These are phyloP conservation scores for Plutella xylostella DNA, from an alignment of 2,888 invertebrate species.

Conservation along the genomic window DNA sequence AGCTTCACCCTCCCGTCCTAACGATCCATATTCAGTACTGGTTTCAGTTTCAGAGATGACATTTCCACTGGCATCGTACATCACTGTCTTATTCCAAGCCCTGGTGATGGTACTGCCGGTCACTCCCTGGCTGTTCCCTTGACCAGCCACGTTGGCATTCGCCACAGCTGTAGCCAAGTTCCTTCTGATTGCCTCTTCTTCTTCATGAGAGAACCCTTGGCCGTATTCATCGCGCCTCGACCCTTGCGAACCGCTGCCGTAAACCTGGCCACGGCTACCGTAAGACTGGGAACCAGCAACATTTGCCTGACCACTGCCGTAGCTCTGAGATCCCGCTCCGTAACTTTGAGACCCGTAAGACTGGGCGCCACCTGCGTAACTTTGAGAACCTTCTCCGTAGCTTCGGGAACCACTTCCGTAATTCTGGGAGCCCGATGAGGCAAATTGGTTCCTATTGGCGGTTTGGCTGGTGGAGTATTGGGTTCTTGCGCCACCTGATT, in stretches of 20 bases:
- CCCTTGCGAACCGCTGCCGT: slow-evolving; percentile 15
- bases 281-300: slow-evolving; percentile 1
- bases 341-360: slow-evolving; percentile 1
- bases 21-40: slow-evolving; percentile 59
- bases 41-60: slow-evolving; percentile 59
- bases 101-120: slow-evolving; percentile 34
- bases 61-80: slow-evolving; percentile 51
- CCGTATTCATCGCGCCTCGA: slow-evolving; percentile 16
- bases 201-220: slow-evolving; percentile 35
- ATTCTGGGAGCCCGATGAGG: too few species aligned
- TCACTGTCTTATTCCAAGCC: slow-evolving; percentile 40
- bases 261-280: slow-evolving; percentile 19
- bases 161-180: slow-evolving; percentile 29
- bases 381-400: too few species aligned
- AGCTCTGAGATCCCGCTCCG: too few species aligned
- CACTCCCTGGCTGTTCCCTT: not conserved
- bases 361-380: slow-evolving; percentile 18
- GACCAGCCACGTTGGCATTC: not conserved
- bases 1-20: slow-evolving; percentile 56
- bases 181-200: slow-evolving; percentile 39
- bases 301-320: too few species aligned
- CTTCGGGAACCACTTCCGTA: too few species aligned
- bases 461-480: too few species aligned
- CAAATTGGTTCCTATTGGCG: too few species aligned
- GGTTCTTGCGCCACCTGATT: not conserved